Evolutionary conservation across 1,140 invertebrate genomes (phyloP).

Genomic region (Panagrolaimus sp.): DNA sequence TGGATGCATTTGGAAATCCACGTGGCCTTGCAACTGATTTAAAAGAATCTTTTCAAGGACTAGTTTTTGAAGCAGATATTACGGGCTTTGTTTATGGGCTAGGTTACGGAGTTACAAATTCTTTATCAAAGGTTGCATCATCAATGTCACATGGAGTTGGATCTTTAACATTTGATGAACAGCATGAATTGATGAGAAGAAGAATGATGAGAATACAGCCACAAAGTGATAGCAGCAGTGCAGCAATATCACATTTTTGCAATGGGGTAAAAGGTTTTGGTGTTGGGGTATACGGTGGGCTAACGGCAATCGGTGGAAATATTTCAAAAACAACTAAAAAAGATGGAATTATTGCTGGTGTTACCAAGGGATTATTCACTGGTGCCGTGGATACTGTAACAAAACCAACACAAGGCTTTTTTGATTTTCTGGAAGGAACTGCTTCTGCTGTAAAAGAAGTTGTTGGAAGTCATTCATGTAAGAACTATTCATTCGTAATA

Average conservation of each 20-base stretch:
- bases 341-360: constrained; percentile 75
- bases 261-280: constrained; percentile 86
- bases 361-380: constrained; percentile 83
- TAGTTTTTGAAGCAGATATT: constrained; percentile 81
- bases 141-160: constrained; percentile 81
- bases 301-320: constrained; percentile 84
- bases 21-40: constrained; percentile 89
- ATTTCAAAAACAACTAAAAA: constrained; percentile 78
- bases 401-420: constrained; percentile 88
- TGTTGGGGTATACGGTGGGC: constrained; percentile 80
- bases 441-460: constrained; percentile 82
- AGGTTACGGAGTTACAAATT: constrained; percentile 91
- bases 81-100: constrained; percentile 86
- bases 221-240: constrained; percentile 35
- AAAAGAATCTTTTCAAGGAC: constrained; percentile 82
- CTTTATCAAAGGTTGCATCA: constrained; percentile 84
- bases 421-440: constrained; percentile 87
- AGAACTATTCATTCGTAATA: neutral
- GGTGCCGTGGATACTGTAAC: constrained; percentile 89
- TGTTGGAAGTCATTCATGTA: constrained; percentile 30
- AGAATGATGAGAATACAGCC: constrained; percentile 64
- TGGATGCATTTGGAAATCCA: constrained; percentile 95
- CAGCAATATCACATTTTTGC: constrained; percentile 72
- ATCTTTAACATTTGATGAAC: constrained; percentile 74
- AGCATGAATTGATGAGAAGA: constrained; percentile 78